Evolutionary conservation across 2,888 invertebrate species (phyloP), one percentile per base, ranked within the genome.

Genomic region (Caradrina clavipalpis): DNA sequence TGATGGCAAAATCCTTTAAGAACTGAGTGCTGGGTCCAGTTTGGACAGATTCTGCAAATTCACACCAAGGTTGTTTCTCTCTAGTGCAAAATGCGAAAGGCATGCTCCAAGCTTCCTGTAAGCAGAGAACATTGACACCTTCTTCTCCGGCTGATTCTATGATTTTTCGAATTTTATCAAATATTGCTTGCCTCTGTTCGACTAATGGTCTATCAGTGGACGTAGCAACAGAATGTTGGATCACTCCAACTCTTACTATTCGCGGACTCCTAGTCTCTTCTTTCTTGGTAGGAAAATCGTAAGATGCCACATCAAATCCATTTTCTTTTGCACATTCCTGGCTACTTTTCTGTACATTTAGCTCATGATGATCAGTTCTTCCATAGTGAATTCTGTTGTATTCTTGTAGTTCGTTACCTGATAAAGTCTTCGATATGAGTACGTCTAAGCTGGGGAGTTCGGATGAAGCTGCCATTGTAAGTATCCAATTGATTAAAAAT

Each of bases 71-170:
- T 74, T 97, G 97, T 88, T 99, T 99, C 93, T 99, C 99, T 70
- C 99, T 97, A 0, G 99, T 99, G 91, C 99, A 99, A 95, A 99
- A 99, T 0, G 98, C 99, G 96, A 99, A 99, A 0, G 99, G 99
- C 99, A 99, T 99, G 56, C 97, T 97, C 99, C 99, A 99, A 3
- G 99, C 98, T 95, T 99, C 99, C 94, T 99, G 99, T 73, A 99
- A 97, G 89, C 99, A 99, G 61, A 99, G 89, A 31, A 99, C 96
- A 90, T 99, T 99, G 47, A 98, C 99, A 2, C 97, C 97, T 85
- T 97, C 97, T 39, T 91, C 89, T 0, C 97, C 98, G 2, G 99
- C 99, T 13, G 97, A 96, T 65, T 97, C 96, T 35, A 99, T 97
- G n/a, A 99, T 97, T 59, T 96, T 96, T 53, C 94, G 93, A 17